Evolutionary conservation across 92 coral and sea anemone genomes (phyloP).

Genomic region (Zoanthus sansibaricus): DNA sequence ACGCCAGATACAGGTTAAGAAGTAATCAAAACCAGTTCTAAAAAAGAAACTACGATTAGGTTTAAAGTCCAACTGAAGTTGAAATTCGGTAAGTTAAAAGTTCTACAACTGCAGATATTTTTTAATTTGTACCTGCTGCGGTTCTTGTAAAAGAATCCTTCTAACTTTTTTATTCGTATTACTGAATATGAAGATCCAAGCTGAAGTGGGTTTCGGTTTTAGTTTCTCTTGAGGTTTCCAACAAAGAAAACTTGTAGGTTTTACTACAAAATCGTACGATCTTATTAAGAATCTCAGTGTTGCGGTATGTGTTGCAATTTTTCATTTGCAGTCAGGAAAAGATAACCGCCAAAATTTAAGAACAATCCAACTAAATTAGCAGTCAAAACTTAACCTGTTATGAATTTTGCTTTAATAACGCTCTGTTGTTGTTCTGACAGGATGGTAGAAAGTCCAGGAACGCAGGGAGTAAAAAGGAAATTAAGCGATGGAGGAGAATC

Average conservation of each 20-base stretch:
- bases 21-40: slow-evolving; percentile 33
- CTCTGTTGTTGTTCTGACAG: slow-evolving; percentile 42
- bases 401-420: slow-evolving; percentile 13
- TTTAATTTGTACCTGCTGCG: slow-evolving; percentile 59
- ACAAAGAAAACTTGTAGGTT: background rate
- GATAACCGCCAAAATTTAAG: slow-evolving; percentile 1
- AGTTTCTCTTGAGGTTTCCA: background rate
- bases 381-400: background rate
- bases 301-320: slow-evolving; percentile 41
- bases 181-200: background rate
- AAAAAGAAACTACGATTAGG: slow-evolving; percentile 24
- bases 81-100: slow-evolving; percentile 69
- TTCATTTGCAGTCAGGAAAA: background rate
- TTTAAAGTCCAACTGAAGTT: slow-evolving; percentile 43
- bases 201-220: background rate
- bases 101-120: slow-evolving; percentile 29
- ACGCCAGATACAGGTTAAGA: slow-evolving; percentile 34
- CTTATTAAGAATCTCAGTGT: background rate
- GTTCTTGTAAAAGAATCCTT: slow-evolving; percentile 51
- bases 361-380: background rate
- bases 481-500: slow-evolving; percentile 65
- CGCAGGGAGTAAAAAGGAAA: slow-evolving; percentile 86
- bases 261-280: background rate
- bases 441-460: slow-evolving; percentile 82
- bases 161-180: slow-evolving; percentile 16